phyloP scores from a whole-genome alignment of 2,888 invertebrate genomes.

The Agrotis exclamationis region DNA sequence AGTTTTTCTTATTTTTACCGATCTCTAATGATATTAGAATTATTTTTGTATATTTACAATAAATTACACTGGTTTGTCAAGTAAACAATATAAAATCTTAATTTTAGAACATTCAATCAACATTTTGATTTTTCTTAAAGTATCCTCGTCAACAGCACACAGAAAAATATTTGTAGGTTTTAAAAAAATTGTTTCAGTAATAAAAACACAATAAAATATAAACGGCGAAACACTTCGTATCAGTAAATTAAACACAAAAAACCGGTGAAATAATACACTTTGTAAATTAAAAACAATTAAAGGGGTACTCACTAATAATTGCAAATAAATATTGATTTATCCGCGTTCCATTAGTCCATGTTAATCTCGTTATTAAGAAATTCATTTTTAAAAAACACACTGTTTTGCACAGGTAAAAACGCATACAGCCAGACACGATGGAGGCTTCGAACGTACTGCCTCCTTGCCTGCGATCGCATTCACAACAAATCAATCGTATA shows the following conservation, averaged over 20 bases:
- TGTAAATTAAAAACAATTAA: conserved; percentile 20
- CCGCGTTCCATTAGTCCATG: conserved; percentile 84
- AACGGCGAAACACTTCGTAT: background rate
- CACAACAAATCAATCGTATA: conserved; percentile 67
- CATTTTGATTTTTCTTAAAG: background rate
- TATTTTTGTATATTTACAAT: background rate
- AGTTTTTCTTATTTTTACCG: no score
- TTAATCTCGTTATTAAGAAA: conserved; percentile 81
- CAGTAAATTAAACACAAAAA: conserved; percentile 5
- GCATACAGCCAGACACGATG: conserved; percentile 72
- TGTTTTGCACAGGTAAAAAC: conserved; percentile 53
- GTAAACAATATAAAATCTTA: background rate
- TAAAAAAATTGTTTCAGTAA: background rate
- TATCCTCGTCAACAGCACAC: background rate
- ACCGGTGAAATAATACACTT: background rate
- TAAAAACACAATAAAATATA: conserved; percentile 15
- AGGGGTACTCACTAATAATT: conserved; percentile 81
- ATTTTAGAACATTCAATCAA: no score
- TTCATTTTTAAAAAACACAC: conserved; percentile 77
- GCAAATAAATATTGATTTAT: conserved; percentile 88
- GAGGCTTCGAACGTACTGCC: conserved; percentile 75
- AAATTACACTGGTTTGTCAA: background rate
- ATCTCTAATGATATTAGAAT: no score
- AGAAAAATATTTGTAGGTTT: background rate
- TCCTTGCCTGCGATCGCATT: conserved; percentile 42